Evolutionary conservation across 2,888 invertebrate genomes (phyloP).

Genomic region (Sylvicola cinctus): DNA sequence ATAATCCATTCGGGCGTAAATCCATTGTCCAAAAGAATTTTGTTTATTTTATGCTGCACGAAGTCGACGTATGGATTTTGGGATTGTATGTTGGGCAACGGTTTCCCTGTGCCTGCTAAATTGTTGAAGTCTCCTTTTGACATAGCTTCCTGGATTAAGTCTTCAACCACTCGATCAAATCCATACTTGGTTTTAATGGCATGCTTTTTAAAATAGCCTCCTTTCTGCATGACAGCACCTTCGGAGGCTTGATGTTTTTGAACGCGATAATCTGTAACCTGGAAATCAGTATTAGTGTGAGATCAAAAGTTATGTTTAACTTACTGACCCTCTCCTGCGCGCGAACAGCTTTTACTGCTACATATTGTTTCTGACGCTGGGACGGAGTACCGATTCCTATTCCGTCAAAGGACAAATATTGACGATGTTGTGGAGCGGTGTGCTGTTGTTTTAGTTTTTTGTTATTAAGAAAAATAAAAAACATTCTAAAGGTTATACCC

Average conservation of each 20-base stretch:
- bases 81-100: constrained; percentile 40
- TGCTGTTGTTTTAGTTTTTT: constrained; percentile 30
- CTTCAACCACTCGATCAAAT: constrained; percentile 74
- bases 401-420: constrained; percentile 62
- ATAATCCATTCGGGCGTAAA: constrained; percentile 83
- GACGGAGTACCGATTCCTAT: constrained; percentile 57
- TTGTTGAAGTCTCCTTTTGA: constrained; percentile 76
- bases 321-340: constrained; percentile 32
- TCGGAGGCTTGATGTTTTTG: constrained; percentile 38
- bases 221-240: constrained; percentile 41
- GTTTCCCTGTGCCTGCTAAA: constrained; percentile 63
- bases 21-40: constrained; percentile 46
- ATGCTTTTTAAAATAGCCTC: constrained; percentile 36
- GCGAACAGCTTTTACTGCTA: constrained; percentile 35
- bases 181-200: constrained; percentile 63
- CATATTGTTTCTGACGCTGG: constrained; percentile 48
- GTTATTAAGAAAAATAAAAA: constrained; percentile 8
- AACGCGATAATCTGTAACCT: constrained; percentile 34
- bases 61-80: constrained; percentile 75
- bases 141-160: constrained; percentile 81
- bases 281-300: neutral
- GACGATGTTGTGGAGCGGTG: constrained; percentile 73
- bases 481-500: constrained; percentile 20
- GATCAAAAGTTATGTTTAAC: too few species aligned
- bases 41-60: constrained; percentile 43